phyloP scores from a whole-genome alignment of 2,797 vertebrate genomes.

The Dryobates pubescens region DNA sequence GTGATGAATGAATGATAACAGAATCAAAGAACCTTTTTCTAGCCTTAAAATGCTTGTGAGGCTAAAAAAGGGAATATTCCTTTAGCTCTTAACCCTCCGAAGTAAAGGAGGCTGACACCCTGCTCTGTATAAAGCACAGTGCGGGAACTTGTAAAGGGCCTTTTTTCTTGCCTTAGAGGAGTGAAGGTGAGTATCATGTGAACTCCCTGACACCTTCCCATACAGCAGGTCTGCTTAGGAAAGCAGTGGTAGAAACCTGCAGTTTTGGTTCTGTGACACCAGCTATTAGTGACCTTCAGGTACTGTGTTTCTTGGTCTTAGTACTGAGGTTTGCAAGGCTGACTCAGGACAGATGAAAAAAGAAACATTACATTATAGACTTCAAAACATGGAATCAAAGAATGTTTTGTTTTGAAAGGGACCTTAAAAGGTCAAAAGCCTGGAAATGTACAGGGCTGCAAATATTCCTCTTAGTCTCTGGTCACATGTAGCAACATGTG shows the following conservation, averaged over 20 bases:
- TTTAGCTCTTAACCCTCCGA: neutral
- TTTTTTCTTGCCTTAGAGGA: neutral
- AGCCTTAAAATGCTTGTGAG: neutral
- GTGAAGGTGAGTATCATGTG: neutral
- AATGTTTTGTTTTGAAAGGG: no score
- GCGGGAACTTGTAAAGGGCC: neutral
- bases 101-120: neutral
- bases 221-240: neutral
- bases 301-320: neutral
- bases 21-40: neutral
- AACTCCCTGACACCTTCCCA: neutral
- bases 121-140: neutral
- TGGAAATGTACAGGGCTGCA: neutral
- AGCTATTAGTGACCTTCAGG: fast-evolving
- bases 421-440: neutral
- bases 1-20: neutral
- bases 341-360: neutral
- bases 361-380: neutral
- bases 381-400: neutral
- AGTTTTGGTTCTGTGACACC: neutral
- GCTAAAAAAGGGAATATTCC: neutral
- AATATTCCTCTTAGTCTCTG: neutral
- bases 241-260: neutral
- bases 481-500: neutral
- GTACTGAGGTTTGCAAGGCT: neutral